Percentiles rank a stretch among this genome's conserved stretches.
phyloP scores from a whole-genome alignment of 2,888 invertebrate genomes.

The Xestia c-nigrum region DNA sequence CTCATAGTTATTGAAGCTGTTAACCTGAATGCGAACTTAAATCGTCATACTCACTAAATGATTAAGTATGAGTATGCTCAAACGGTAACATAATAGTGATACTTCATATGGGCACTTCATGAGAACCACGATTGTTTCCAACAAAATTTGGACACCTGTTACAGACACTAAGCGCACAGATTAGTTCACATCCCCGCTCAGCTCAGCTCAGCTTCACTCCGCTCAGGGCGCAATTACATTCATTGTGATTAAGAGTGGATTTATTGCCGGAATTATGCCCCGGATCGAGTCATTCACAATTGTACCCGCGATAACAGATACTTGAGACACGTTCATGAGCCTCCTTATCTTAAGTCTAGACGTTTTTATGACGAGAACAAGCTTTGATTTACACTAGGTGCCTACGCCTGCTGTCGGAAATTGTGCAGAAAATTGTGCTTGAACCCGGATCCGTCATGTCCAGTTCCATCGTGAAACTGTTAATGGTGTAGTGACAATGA shows the following conservation, averaged over 20 bases:
- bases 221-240: constrained; percentile 6
- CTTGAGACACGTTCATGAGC: constrained; percentile 30
- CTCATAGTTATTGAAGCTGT: neutral
- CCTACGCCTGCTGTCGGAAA: neutral
- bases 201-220: neutral
- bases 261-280: constrained; percentile 41
- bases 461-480: no score
- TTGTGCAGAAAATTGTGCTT: neutral
- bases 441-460: no score
- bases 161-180: constrained; percentile 9
- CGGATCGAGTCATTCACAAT: constrained; percentile 46
- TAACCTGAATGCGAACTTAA: neutral
- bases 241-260: constrained; percentile 39
- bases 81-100: neutral
- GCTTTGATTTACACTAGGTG: constrained; percentile 5
- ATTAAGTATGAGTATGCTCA: neutral
- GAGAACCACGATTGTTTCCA: constrained; percentile 1
- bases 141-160: constrained; percentile 40
- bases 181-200: neutral
- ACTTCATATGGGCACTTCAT: neutral
- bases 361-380: constrained; percentile 26
- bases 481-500: no score
- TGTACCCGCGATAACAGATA: constrained; percentile 33
- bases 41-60: neutral
- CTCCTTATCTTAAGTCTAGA: constrained; percentile 32